Conservation (phyloP, 2,113 vertebrate species). For the Synodontis membranacea region DNA sequence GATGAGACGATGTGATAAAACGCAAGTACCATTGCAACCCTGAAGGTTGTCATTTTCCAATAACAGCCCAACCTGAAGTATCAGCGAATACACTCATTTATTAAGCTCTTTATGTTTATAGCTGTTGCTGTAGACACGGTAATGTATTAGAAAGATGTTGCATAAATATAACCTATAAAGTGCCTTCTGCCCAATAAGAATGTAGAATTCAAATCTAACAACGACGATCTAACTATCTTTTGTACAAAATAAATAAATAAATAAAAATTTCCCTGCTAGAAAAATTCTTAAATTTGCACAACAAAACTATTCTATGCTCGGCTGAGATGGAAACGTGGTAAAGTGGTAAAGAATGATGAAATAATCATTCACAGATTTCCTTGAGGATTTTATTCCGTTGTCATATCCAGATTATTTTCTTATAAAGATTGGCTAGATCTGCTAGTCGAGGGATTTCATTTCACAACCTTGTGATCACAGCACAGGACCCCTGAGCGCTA, state of each 20-base stretch:
- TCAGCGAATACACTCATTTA: neutral
- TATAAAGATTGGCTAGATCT: neutral
- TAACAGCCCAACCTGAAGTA: neutral
- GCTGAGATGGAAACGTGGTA: neutral
- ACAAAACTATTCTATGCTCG: neutral
- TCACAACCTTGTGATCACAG: neutral
- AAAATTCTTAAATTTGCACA: neutral
- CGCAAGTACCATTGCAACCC: neutral
- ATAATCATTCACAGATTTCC: neutral
- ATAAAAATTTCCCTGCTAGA: too few species aligned
- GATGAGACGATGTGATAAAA: too few species aligned
- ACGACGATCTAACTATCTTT: neutral
- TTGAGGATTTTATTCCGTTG: neutral
- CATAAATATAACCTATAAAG: neutral
- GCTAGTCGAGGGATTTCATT: neutral
- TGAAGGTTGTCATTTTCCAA: neutral
- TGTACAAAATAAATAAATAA: too few species aligned
- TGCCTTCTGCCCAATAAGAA: neutral
- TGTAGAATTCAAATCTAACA: neutral
- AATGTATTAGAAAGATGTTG: neutral
- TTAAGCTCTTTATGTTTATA: too few species aligned
- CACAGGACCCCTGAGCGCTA: neutral
- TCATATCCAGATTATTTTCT: neutral
- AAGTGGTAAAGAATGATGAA: neutral
- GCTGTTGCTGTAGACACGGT: neutral